Conservation (phyloP, 1,140 invertebrate species). For the Drosophila fuyamai region DNA sequence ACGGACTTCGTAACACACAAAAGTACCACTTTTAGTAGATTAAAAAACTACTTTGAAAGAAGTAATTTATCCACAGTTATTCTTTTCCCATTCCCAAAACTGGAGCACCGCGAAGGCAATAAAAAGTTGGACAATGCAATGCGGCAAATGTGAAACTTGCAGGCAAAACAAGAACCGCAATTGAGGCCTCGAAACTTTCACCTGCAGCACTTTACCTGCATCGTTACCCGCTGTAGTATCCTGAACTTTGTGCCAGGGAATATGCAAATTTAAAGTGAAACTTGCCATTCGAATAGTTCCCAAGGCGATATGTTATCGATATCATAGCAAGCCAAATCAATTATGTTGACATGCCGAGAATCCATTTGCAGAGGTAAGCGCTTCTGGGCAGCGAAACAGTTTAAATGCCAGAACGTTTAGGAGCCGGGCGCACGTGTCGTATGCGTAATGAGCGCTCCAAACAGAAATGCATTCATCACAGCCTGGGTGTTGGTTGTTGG, state of each 20-base stretch:
- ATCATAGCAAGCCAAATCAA: slow-evolving; percentile 29
- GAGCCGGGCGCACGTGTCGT: slow-evolving; percentile 36
- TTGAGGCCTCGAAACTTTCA: slow-evolving; percentile 41
- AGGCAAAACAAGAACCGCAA: slow-evolving; percentile 27
- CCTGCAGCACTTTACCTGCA: slow-evolving; percentile 37
- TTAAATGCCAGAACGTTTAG: slow-evolving; percentile 26
- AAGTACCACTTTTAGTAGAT: slow-evolving; percentile 7
- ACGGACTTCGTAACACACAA: not conserved
- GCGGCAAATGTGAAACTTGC: slow-evolving; percentile 29
- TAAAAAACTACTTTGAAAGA: slow-evolving; percentile 4
- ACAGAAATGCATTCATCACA: slow-evolving; percentile 32
- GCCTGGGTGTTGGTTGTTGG: slow-evolving; percentile 1
- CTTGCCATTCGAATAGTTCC: slow-evolving; percentile 1
- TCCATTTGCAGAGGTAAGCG: slow-evolving; percentile 1
- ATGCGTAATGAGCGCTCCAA: slow-evolving; percentile 39
- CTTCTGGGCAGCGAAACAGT: slow-evolving; percentile 5
- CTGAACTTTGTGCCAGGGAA: slow-evolving; percentile 10
- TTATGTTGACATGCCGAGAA: slow-evolving; percentile 28
- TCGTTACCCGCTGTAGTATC: slow-evolving; percentile 10
- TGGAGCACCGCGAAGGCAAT: slow-evolving; percentile 31
- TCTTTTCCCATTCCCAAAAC: slow-evolving; percentile 10
- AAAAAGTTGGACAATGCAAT: slow-evolving; percentile 46
- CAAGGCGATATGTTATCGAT: slow-evolving; percentile 16
- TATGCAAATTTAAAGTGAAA: slow-evolving; percentile 30
- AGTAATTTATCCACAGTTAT: slow-evolving; percentile 20